These are phyloP conservation scores for Nyctibius bracteatus DNA, from an alignment of 2,113 vertebrate species.

Conservation along the genomic window DNA sequence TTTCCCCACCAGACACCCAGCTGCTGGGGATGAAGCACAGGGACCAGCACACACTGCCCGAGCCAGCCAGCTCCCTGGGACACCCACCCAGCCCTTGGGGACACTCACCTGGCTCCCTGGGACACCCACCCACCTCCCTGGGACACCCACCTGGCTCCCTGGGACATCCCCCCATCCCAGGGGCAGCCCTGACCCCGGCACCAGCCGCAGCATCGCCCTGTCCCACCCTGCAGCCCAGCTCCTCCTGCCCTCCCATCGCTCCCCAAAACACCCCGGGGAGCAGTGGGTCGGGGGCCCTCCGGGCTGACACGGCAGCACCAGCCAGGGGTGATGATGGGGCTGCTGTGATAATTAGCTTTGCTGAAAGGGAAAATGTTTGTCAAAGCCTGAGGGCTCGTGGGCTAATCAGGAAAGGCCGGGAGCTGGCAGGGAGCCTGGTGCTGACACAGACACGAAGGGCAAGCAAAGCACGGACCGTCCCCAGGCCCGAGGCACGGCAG, in stretches of 20 bases:
- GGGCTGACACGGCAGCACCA: neutral
- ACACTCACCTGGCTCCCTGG: too few species aligned
- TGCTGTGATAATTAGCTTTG: conserved; percentile 9
- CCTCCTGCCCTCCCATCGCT: neutral
- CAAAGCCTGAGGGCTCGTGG: conserved; percentile 15
- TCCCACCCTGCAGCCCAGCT: neutral
- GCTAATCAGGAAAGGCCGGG: neutral
- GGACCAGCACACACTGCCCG: too few species aligned
- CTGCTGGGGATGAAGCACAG: too few species aligned
- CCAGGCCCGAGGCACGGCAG: neutral
- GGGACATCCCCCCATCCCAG: neutral
- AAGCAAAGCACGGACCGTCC: neutral
- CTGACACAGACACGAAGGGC: rapidly evolving
- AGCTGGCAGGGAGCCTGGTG: neutral
- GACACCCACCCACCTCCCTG: too few species aligned
- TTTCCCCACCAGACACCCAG: neutral
- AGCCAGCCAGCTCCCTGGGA: too few species aligned
- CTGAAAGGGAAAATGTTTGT: conserved; percentile 31
- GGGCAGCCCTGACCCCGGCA: neutral
- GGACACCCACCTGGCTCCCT: too few species aligned
- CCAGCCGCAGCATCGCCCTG: neutral
- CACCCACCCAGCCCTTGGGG: too few species aligned
- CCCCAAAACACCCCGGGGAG: neutral
- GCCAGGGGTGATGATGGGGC: neutral
- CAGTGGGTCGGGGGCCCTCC: neutral